phyloP scores from a whole-genome alignment of 2,888 invertebrate genomes.

The Actias luna region DNA sequence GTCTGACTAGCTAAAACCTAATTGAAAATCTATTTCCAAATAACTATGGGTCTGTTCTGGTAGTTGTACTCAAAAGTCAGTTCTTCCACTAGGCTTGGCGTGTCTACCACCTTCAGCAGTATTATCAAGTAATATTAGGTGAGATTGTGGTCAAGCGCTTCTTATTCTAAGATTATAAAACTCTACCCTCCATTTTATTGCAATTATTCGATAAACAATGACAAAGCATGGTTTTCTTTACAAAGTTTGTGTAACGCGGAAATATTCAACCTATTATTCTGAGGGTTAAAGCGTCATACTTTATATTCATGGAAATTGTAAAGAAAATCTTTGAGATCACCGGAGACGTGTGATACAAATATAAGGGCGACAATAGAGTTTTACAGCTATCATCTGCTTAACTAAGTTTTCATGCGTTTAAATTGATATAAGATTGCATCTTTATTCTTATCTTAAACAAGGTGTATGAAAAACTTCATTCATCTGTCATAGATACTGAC shows the following conservation, averaged over 20 bases:
- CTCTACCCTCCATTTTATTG: not conserved
- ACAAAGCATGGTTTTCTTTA: not conserved
- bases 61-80: no score
- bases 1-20: no score
- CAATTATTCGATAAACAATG: not conserved
- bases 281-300: not conserved
- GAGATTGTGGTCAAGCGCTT: no score
- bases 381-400: slow-evolving; percentile 19
- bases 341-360: slow-evolving; percentile 24
- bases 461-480: no score
- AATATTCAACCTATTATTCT: slow-evolving; percentile 9
- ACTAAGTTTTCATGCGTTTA: slow-evolving; percentile 5
- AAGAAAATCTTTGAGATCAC: slow-evolving; percentile 27
- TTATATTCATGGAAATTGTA: slow-evolving; percentile 27
- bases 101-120: no score
- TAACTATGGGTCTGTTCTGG: no score
- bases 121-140: no score
- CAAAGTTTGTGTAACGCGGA: not conserved
- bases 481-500: no score
- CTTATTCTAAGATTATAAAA: not conserved
- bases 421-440: not conserved
- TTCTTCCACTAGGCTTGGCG: no score
- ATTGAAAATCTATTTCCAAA: no score
- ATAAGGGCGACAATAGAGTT: slow-evolving; percentile 28
- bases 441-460: not conserved